Base-by-base conservation (phyloP, 2,113 vertebrate genomes). In the Hoplias malabaricus region DNA sequence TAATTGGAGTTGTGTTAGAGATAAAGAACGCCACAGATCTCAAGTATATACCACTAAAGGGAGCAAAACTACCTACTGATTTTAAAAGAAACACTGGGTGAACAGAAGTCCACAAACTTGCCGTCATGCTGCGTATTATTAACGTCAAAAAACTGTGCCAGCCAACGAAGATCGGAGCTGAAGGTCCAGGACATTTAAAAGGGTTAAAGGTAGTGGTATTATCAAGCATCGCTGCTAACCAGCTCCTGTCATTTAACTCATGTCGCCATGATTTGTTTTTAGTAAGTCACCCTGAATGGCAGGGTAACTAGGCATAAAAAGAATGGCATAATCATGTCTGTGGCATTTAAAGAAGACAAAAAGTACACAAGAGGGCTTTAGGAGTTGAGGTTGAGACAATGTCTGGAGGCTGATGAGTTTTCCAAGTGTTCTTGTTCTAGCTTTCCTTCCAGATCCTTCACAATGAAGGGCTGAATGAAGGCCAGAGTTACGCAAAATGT, bases 401-500 rank as follows among this genome's bases (percentile, higher is more conserved):
- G 50, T 74, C 78, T 73, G 16, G 7, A 48, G 38, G 14, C 38
- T 57, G 40, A 68, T 36, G 48, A 36, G 48, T 57, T 57, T 67
- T 63, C 69, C 70, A 72, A 7, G 38, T 25, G 43, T 66, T 21
- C 34, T 11, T 72, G 34, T 72, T 57, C 56, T 72, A 7, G 21
- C 36, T 68, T 48, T 40, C 27, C 14, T 59, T 68, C 62, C 38
- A 67, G 43, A 62, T 36, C 36, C 27, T 65, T 79, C 27, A 38
- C 29, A 65, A 3, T 42, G 27, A 40, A 36, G n/a, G 11, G 56
- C 42, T 40, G 19, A 67, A 72, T 43, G 34, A 25, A 43, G 16
- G 23, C 16, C 4, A 63, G 31, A 67, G 69, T 56, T 48, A 61
- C 50, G 59, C 70, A 31, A 23, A 33, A 74, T 69, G 78, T 74